Evolutionary conservation across 64 coral and sea anemone species (phyloP), one percentile per base, ranked within the genome.

Genomic region (Acropora tenuis): DNA sequence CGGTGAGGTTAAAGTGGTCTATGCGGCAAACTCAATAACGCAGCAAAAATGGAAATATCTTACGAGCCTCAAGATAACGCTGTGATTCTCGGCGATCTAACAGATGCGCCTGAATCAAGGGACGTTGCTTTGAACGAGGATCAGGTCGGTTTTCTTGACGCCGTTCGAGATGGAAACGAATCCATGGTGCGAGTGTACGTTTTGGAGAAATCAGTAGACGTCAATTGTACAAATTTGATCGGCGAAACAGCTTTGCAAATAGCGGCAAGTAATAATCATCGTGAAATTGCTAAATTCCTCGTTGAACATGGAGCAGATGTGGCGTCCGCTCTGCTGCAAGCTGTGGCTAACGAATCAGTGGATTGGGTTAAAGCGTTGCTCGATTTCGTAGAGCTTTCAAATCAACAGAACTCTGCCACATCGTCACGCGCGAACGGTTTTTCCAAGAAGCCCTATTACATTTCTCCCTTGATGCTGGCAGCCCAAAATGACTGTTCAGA

Each of bases 191-290:
- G 89, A 11, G 43, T 30, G 46, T 86, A 89, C 47, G 77, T 94
- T 13, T 78, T 49, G 48, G 43, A 41, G 42, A 66, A 82, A 58
- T 71, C 80, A 78, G 78, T 94, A 73, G 92, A 97, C 50, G 61
- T 94, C 19, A 97, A 97, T 78, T 97, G 92, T 49, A 76, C 88
- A 13, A 83, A 97, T 50, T 74, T 84, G 52, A 71, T 72, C 48
- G 95, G 95, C 41, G 87, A 97, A 94, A 97, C 95, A 0, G 91
- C 92, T 48, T 78, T 97, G 6, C 92, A 94, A 52, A 50, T 97
- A 13, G 95, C 92, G 17, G 88, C 91, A 44, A 86, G 74, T 7
- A 97, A 94, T 44, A 67, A 91, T 17, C 72, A 48, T 2, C 61
- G 42, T 13, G 90, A 89, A n/a, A 85, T 96, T 47, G 75, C 92